Percentiles rank a stretch among this genome's conserved stretches.
Conservation (phyloP, 2,888 invertebrate species). For the Amblyjoppa fuscipennis region DNA sequence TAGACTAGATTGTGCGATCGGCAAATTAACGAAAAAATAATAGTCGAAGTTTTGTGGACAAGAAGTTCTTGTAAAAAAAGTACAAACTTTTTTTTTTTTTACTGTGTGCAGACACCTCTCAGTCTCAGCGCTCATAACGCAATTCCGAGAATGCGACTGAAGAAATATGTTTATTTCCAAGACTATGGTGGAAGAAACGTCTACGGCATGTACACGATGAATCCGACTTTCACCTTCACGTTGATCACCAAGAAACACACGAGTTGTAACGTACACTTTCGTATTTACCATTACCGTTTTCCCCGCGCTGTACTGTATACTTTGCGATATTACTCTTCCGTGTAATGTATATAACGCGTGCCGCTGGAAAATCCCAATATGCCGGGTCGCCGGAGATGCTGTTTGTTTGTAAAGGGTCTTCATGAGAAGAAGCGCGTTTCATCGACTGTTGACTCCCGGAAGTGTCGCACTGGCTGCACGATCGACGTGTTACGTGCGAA, state of each 20-base stretch:
- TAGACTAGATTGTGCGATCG: no score
- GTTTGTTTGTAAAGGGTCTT: not conserved
- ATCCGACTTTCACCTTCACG: slow-evolving; percentile 43
- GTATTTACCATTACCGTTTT: slow-evolving; percentile 1
- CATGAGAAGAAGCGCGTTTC: not conserved
- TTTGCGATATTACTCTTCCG: not conserved
- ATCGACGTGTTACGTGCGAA: not conserved
- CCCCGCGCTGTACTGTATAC: not conserved
- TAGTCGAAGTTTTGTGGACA: no score
- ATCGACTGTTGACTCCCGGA: not conserved
- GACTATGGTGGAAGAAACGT: slow-evolving; percentile 13
- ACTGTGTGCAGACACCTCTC: no score
- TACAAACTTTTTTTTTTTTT: no score
- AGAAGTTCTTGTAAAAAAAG: no score
- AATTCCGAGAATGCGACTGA: slow-evolving; percentile 47
- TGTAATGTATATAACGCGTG: not conserved
- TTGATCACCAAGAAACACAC: slow-evolving; percentile 17
- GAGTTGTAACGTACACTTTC: slow-evolving; percentile 1
- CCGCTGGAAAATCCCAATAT: not conserved
- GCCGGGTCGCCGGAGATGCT: not conserved
- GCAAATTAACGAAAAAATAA: no score
- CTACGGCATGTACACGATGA: slow-evolving; percentile 7
- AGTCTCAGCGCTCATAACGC: slow-evolving; percentile 10
- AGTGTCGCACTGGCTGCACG: not conserved
- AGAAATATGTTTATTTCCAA: slow-evolving; percentile 23